These are phyloP conservation scores for Copsychus sechellarum DNA, from an alignment of 2,113 vertebrate genomes.

Conservation along the genomic window DNA sequence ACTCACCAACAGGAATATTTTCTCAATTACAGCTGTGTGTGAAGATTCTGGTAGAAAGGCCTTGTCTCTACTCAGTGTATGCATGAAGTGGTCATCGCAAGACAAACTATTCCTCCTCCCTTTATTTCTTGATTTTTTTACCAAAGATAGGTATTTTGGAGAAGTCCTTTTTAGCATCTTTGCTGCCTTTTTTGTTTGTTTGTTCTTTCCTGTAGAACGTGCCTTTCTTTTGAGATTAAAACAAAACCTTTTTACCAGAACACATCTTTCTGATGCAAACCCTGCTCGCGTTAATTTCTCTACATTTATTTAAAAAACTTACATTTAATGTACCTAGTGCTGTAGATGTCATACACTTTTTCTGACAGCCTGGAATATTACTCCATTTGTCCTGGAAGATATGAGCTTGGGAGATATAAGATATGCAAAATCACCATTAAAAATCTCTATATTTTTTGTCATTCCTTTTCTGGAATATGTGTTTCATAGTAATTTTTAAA, in stretches of 20 bases:
- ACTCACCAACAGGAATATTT: not conserved
- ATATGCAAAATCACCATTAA: not conserved
- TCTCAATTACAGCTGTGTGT: not conserved
- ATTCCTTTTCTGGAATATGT: not conserved
- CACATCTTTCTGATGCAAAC: not conserved
- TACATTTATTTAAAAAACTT: not conserved
- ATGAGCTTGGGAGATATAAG: not conserved
- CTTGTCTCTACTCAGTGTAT: not conserved
- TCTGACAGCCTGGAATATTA: not conserved
- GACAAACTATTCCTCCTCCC: not conserved
- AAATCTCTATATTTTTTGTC: not conserved
- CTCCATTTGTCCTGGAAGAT: not conserved
- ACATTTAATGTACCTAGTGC: not conserved
- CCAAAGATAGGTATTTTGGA: not conserved
- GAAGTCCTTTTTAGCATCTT: not conserved
- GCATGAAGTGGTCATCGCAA: not conserved
- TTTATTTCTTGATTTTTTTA: not conserved
- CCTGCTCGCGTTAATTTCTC: not conserved
- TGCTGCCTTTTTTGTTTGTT: too few relatives aligned
- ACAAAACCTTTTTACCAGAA: not conserved
- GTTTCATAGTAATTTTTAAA: not conserved
- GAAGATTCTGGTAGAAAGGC: not conserved
- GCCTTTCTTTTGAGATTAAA: not conserved
- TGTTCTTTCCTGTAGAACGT: accelerated
- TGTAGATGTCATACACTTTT: not conserved